A percentile compares a stretch with the other conserved stretches of the same genome.
Evolutionary conservation across 1,140 invertebrate species (phyloP).

Genomic region (Physella acuta): DNA sequence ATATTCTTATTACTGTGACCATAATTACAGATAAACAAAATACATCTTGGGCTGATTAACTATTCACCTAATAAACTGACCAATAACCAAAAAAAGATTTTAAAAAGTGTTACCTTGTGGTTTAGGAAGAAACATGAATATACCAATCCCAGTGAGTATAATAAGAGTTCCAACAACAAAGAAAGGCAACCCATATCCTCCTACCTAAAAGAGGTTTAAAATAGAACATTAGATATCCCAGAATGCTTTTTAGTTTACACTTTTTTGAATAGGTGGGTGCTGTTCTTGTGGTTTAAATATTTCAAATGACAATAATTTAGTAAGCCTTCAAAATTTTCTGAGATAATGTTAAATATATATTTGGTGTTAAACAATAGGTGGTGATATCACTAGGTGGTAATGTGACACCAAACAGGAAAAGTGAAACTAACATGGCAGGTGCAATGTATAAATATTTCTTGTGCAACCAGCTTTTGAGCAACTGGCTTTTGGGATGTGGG

Average conservation of each 20-base stretch:
- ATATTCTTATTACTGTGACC: too few species aligned
- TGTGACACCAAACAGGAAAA: too few species aligned
- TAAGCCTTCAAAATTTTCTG: background rate
- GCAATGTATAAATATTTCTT: too few species aligned
- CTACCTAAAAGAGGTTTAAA: slow-evolving; percentile 51
- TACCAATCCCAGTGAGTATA: background rate
- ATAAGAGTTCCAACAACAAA: slow-evolving; percentile 77
- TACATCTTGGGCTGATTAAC: background rate
- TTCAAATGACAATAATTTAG: background rate
- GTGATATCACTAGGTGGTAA: background rate
- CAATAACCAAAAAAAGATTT: background rate
- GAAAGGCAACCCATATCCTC: slow-evolving; percentile 86
- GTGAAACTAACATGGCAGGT: too few species aligned
- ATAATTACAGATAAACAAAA: too few species aligned
- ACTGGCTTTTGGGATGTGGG: too few species aligned
- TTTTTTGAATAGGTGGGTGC: background rate
- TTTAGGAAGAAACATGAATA: background rate
- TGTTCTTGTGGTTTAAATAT: background rate
- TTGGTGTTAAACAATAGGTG: too few species aligned
- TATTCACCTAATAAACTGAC: background rate
- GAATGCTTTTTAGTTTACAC: background rate
- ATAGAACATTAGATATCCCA: background rate
- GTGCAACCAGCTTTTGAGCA: too few species aligned
- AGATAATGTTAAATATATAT: background rate
- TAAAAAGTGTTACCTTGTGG: background rate